Evolutionary conservation across 1,140 invertebrate species (phyloP).

Genomic region (Drosophila asahinai): DNA sequence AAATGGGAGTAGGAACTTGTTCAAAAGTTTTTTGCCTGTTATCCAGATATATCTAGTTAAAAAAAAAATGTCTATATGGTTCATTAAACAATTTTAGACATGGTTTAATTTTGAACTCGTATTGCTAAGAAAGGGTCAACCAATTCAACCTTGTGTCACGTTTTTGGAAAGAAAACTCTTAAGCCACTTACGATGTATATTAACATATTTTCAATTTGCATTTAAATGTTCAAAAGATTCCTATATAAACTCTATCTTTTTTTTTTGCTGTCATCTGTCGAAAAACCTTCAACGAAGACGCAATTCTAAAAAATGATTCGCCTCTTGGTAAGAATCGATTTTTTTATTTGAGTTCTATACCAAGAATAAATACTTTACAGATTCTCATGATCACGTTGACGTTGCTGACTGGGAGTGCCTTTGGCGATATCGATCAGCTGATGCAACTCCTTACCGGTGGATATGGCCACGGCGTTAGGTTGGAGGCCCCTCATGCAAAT

Average conservation of each 20-base stretch:
- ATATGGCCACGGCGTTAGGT: neutral
- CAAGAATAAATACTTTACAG: constrained; percentile 6
- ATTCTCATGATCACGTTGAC: constrained; percentile 28
- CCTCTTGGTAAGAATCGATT: constrained; percentile 24
- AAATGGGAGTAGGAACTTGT: too few species aligned
- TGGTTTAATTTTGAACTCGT: neutral
- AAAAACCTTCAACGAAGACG: neutral
- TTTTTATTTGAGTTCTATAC: neutral
- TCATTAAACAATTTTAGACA: neutral
- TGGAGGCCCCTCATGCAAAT: neutral
- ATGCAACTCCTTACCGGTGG: neutral
- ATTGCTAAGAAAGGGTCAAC: neutral
- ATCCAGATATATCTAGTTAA: neutral
- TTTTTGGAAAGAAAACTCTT: neutral
- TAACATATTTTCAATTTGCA: constrained; percentile 37
- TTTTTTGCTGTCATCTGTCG: neutral
- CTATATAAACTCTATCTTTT: constrained; percentile 17
- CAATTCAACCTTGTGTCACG: neutral
- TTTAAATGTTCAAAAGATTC: constrained; percentile 23
- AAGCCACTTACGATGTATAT: constrained; percentile 11
- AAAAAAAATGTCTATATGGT: neutral
- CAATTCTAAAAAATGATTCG: constrained; percentile 29
- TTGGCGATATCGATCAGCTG: constrained; percentile 10
- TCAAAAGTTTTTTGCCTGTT: too few species aligned
- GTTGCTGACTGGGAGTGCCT: constrained; percentile 23